Conservation (phyloP, 2,888 invertebrate species). For the Tiliacea aurago region DNA sequence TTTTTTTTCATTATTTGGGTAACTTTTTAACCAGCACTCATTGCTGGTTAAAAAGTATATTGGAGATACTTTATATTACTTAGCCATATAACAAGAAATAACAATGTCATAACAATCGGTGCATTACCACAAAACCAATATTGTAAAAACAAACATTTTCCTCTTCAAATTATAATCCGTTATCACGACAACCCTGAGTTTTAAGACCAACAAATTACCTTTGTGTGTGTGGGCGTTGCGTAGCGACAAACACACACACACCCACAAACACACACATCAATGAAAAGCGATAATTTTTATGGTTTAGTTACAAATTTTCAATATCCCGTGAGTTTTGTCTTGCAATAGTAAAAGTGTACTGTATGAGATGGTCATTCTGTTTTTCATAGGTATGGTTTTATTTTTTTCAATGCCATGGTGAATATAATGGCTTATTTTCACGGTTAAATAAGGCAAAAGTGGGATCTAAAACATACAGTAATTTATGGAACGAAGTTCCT, state of each 20-base stretch:
- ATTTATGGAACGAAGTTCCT: too few species aligned
- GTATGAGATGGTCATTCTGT: neutral
- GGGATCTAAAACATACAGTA: neutral
- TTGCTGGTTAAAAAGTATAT: neutral
- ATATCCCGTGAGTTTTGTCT: constrained; percentile 43
- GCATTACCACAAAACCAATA: neutral
- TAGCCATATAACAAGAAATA: neutral
- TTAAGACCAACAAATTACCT: constrained; percentile 70
- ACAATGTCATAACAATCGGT: neutral
- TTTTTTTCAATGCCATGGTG: neutral
- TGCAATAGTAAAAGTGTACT: constrained; percentile 8
- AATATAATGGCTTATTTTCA: neutral
- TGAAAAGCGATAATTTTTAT: constrained; percentile 67
- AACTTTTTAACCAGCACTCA: too few species aligned
- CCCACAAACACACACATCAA: constrained; percentile 68
- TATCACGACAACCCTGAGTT: constrained; percentile 69
- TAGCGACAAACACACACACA: constrained; percentile 43
- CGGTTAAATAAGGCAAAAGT: neutral
- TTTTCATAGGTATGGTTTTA: neutral
- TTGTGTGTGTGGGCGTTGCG: constrained; percentile 60
- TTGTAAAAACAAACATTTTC: constrained; percentile 9
- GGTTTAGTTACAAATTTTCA: constrained; percentile 67
- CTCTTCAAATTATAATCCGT: constrained; percentile 10
- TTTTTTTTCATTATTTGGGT: too few species aligned
- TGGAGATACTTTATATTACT: neutral